A percentile compares a stretch with the other conserved stretches of the same genome.
phyloP scores from a whole-genome alignment of 2,797 vertebrate genomes.

The Poeciliopsis turneri region DNA sequence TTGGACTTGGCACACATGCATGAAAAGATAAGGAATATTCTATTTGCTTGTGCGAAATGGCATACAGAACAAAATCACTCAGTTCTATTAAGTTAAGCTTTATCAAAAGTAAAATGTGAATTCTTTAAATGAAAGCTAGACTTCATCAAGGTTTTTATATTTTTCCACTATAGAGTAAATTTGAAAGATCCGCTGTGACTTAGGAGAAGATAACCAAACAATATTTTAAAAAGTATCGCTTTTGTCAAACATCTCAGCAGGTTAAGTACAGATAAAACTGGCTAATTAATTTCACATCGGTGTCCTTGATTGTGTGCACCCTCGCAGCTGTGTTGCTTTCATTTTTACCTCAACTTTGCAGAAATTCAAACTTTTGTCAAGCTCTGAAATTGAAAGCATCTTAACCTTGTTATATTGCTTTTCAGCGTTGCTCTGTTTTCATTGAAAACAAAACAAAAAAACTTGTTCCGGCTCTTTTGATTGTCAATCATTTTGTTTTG shows the following conservation, averaged over 20 bases:
- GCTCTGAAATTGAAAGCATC: constrained; percentile 16
- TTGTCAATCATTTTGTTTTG: not conserved
- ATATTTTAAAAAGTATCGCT: not conserved
- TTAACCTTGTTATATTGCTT: constrained; percentile 20
- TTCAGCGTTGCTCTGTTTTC: constrained; percentile 7
- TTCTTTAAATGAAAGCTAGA: not conserved
- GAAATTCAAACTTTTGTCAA: constrained; percentile 7
- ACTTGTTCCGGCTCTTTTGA: not conserved
- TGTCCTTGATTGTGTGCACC: constrained; percentile 28
- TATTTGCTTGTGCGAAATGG: constrained; percentile 7
- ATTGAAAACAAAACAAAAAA: not conserved
- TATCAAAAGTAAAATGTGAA: not conserved
- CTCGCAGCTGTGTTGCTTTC: constrained; percentile 18
- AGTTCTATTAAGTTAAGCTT: constrained; percentile 4
- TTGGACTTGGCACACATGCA: constrained; percentile 33
- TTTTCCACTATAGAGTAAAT: not conserved
- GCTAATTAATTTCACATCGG: constrained; percentile 20
- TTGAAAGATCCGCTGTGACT: not conserved
- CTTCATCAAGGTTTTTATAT: not conserved
- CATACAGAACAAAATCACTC: not conserved
- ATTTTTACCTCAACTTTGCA: constrained; percentile 3
- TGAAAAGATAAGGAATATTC: constrained; percentile 18
- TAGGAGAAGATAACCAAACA: not conserved
- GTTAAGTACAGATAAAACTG: constrained; percentile 19
- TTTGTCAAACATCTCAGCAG: constrained; percentile 5